Conservation (phyloP, 2,113 vertebrate genomes). For the Hemibagrus wyckioides region DNA sequence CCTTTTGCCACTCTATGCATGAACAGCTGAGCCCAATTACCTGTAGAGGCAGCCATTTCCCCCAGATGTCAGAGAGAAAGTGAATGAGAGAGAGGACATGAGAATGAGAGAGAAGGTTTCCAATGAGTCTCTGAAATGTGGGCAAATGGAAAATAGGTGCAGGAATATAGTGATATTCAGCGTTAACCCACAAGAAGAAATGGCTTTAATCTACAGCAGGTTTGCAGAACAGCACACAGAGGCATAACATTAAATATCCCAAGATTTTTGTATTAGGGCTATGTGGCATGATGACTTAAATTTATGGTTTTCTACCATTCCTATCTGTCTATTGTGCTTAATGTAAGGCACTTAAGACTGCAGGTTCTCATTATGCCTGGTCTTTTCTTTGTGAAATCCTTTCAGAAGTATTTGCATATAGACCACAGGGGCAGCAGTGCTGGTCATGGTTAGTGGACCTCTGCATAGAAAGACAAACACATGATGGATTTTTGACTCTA, state of each 20-base stretch:
- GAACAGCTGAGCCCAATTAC: constrained; percentile 64
- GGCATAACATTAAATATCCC: neutral
- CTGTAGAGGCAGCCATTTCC: constrained; percentile 47
- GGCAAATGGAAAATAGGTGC: neutral
- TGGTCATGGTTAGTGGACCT: neutral
- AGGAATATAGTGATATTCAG: neutral
- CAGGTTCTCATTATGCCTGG: constrained; percentile 9
- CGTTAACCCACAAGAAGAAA: neutral
- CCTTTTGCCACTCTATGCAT: constrained; percentile 39
- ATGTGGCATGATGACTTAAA: neutral
- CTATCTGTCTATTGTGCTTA: neutral
- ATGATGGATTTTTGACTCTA: constrained; percentile 11
- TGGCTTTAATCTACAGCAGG: neutral
- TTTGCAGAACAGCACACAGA: neutral
- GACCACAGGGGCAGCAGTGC: neutral
- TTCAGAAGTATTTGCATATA: constrained; percentile 15
- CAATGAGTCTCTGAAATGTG: neutral
- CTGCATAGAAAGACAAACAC: constrained; percentile 20
- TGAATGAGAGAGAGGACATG: neutral
- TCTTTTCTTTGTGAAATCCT: neutral
- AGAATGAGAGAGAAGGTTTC: constrained; percentile 5
- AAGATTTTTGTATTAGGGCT: neutral
- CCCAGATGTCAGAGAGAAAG: constrained; percentile 24
- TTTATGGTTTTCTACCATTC: neutral
- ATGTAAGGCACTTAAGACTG: neutral